Base-by-base conservation (phyloP, 1,140 invertebrate genomes). In the Drosophila mauritiana region DNA sequence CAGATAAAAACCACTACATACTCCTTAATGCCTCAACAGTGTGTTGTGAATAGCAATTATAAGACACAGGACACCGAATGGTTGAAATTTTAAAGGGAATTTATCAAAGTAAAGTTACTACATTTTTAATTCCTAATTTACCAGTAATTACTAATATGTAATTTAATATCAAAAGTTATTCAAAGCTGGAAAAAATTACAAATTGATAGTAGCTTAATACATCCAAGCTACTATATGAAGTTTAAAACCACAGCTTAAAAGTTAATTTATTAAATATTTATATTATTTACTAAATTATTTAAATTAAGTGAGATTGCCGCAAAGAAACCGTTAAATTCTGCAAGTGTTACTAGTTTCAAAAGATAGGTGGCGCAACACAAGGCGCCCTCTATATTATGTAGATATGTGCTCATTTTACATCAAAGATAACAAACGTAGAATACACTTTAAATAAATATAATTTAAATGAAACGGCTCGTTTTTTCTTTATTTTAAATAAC, bases 361-460 rank as follows among this genome's bases (percentile, higher is more conserved):
- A 8, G 8, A 34, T 8, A 67, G 63, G 12, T 68, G 58, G 58
- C 59, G 43, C 4, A 8, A 17, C 11, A 13, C 4, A 7, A 36
- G 27, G 46, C 64, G 63, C 63, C 63, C 12, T 51, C 63, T 64
- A 31, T 20, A 10, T 11, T 11, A 40, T 27, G 13, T 52, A 25
- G 42, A 45, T 45, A 17, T 5, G 3, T 4, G 17, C 25, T 36
- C 15, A 36, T 64, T 68, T 36, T 68, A 68, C 64, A 68, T 27
- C 10, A 51, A 34, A 4, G 15, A 11, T 2, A 11, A 5, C 4
- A 17, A 34, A 31, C 4, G 11, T 34, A 34, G 5, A 31, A 34
- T 51, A 51, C 27, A 17, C 48, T 17, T 5, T 6, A 17, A 13
- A 25, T 25, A 2, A 46, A 46, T 12, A 17, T 20, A 4, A 12